phyloP scores from a whole-genome alignment of 1,140 invertebrate species.

The Pemphigus obesinymphae region DNA sequence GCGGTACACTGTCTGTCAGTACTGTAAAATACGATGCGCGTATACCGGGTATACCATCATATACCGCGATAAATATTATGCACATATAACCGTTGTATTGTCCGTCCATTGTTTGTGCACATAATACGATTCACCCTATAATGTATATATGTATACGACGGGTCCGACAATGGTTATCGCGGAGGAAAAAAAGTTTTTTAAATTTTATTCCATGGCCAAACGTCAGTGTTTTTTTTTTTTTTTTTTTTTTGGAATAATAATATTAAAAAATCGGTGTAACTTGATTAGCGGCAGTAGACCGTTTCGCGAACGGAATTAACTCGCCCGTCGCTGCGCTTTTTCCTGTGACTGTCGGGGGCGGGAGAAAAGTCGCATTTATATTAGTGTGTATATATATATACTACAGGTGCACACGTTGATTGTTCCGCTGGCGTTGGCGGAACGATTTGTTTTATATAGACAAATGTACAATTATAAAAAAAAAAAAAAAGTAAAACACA shows the following conservation, averaged over 20 bases:
- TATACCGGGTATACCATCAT: background rate
- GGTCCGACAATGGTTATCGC: conserved; percentile 25
- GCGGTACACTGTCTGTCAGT: background rate
- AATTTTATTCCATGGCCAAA: background rate
- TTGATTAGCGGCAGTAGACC: conserved; percentile 23
- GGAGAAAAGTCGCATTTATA: background rate
- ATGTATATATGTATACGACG: too few relatives aligned
- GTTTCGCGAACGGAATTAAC: background rate
- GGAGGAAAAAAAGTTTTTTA: conserved; percentile 18
- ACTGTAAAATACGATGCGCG: background rate
- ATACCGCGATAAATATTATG: too few relatives aligned
- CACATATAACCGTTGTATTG: background rate
- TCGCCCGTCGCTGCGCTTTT: background rate
- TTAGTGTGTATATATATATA: too few relatives aligned
- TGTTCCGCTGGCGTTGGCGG: background rate
- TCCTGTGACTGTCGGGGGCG: background rate
- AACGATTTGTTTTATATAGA: background rate
- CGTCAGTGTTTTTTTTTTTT: conserved; percentile 7
- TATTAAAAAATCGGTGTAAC: background rate
- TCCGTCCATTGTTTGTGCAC: conserved; percentile 6
- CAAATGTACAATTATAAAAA: background rate
- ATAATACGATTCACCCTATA: conserved; percentile 32
- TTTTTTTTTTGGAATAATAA: background rate
- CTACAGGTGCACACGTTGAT: too few relatives aligned
- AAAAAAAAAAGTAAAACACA: too few relatives aligned